Evolutionary conservation across 2,888 invertebrate genomes (phyloP).

Genomic region (Trichogramma evanescens): DNA sequence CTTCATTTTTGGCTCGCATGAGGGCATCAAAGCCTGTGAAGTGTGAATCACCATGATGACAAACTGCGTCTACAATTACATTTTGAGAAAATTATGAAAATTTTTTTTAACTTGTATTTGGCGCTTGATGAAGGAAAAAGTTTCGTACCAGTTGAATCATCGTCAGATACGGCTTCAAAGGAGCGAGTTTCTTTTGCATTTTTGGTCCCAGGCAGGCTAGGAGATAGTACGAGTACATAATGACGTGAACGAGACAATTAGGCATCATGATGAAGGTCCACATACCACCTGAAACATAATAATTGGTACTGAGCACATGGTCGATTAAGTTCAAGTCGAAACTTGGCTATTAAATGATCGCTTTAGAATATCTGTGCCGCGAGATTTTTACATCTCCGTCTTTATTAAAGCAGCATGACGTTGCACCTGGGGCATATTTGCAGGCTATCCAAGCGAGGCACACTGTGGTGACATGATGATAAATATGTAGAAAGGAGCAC

Average conservation of each 20-base stretch:
- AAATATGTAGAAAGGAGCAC: constrained; percentile 65
- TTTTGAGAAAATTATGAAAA: neutral
- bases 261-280: constrained; percentile 59
- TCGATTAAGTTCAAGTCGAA: too few relatives aligned
- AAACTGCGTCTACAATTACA: constrained; percentile 58
- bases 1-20: constrained; percentile 52
- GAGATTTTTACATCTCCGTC: neutral
- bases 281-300: constrained; percentile 55
- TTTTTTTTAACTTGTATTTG: neutral
- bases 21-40: constrained; percentile 51
- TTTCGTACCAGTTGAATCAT: constrained; percentile 59
- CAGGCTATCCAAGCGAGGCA: constrained; percentile 56
- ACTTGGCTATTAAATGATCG: too few relatives aligned
- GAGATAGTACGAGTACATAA: constrained; percentile 75
- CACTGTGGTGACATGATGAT: constrained; percentile 63
- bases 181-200: constrained; percentile 52
- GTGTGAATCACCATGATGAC: constrained; percentile 57
- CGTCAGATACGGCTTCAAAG: constrained; percentile 55
- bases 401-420: constrained; percentile 13
- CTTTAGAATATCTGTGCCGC: too few relatives aligned
- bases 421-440: constrained; percentile 62
- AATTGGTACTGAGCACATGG: too few relatives aligned
- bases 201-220: constrained; percentile 57
- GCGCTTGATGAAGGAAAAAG: constrained; percentile 8
- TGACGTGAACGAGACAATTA: constrained; percentile 62